phyloP scores from a whole-genome alignment of 2,888 invertebrate genomes.

The Gastrophysa polygoni region DNA sequence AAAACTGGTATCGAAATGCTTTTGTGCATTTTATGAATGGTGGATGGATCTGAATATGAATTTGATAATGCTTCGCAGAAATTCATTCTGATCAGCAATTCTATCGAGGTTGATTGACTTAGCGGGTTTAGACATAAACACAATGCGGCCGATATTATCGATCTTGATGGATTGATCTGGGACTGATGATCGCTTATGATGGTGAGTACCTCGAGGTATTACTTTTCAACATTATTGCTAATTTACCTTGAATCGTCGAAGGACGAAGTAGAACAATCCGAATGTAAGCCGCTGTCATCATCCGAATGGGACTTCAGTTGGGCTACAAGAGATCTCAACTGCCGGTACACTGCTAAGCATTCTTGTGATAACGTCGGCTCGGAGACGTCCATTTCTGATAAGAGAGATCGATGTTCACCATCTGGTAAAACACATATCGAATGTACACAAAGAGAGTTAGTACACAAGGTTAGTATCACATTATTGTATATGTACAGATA shows the following conservation, averaged over 20 bases:
- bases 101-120: too few species aligned
- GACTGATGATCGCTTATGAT: too few species aligned
- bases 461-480: constrained; percentile 27
- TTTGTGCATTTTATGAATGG: too few species aligned
- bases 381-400: constrained; percentile 88
- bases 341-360: constrained; percentile 74
- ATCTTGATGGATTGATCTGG: neutral
- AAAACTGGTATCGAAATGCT: too few species aligned
- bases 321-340: constrained; percentile 73
- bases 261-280: constrained; percentile 71
- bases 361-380: constrained; percentile 65
- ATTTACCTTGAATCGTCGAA: constrained; percentile 59
- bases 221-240: too few species aligned
- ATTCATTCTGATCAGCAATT: too few species aligned
- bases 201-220: too few species aligned
- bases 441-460: constrained; percentile 25
- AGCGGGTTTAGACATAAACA: too few species aligned
- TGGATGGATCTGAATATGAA: too few species aligned
- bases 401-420: constrained; percentile 69
- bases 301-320: constrained; percentile 78
- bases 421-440: constrained; percentile 30
- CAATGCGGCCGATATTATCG: neutral
- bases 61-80: too few species aligned
- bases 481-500: neutral
- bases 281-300: constrained; percentile 76